A percentile compares a stretch with the other conserved stretches of the same genome.
These are phyloP conservation scores for Acanthosoma haemorrhoidale DNA, from an alignment of 2,888 invertebrate genomes.

Conservation along the genomic window DNA sequence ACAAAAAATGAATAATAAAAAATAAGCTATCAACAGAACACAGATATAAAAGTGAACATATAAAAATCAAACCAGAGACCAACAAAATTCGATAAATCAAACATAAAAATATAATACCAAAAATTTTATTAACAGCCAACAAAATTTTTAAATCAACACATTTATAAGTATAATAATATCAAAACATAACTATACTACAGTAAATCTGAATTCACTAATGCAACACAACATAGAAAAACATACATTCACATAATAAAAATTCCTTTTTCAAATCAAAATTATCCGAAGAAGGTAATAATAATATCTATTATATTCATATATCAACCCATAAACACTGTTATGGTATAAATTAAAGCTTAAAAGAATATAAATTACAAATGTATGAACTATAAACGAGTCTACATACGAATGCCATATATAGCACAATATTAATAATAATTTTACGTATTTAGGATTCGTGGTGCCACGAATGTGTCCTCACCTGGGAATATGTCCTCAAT, in stretches of 20 bases:
- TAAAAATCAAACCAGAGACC: background rate
- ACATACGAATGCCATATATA: conserved; percentile 25
- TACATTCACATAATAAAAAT: background rate
- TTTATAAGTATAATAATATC: conserved; percentile 13
- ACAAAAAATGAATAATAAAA: no score
- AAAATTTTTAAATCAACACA: conserved; percentile 31
- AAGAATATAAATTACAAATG: conserved; percentile 26
- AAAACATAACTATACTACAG: background rate
- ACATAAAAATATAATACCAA: conserved; percentile 32
- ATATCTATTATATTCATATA: background rate
- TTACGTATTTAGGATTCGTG: conserved; percentile 27
- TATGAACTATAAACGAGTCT: conserved; percentile 25
- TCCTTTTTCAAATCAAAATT: background rate
- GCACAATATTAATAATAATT: conserved; percentile 15
- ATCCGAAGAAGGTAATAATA: conserved; percentile 3
- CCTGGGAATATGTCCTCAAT: background rate
- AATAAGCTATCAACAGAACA: background rate
- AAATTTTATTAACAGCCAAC: conserved; percentile 36
- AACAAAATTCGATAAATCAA: conserved; percentile 29
- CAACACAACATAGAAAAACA: background rate
- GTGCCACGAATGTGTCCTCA: background rate
- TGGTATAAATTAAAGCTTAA: conserved; percentile 31
- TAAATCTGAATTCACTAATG: background rate
- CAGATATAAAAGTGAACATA: conserved; percentile 12
- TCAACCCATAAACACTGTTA: conserved; percentile 11